phyloP scores from a whole-genome alignment of 2,888 invertebrate species.

The Lochmaea crataegi region DNA sequence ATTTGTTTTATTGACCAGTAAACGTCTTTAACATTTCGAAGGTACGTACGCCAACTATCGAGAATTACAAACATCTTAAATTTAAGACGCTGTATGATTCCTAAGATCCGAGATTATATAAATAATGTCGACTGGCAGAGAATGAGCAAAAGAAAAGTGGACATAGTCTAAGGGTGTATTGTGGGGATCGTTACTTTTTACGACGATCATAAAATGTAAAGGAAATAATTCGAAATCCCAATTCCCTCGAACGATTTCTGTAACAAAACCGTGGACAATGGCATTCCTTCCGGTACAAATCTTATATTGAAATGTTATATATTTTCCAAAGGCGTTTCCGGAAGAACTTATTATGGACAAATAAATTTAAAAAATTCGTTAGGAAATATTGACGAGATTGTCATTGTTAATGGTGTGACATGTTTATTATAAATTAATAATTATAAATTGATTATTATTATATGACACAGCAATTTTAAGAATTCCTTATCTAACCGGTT shows the following conservation, averaged over 20 bases:
- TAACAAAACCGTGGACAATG: slow-evolving; percentile 51
- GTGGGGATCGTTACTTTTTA: slow-evolving; percentile 55
- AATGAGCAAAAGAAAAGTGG: slow-evolving; percentile 42
- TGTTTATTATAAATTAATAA: too few relatives aligned
- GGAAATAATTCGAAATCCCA: slow-evolving; percentile 53
- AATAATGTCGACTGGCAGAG: slow-evolving; percentile 20
- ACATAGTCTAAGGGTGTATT: slow-evolving; percentile 49
- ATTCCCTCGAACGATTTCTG: slow-evolving; percentile 45
- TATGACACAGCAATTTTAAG: neutral
- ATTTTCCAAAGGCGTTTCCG: slow-evolving; percentile 14
- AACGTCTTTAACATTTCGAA: neutral
- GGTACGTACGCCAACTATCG: slow-evolving; percentile 5
- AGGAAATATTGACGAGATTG: too few relatives aligned
- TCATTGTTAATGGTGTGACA: too few relatives aligned
- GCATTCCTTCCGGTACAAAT: slow-evolving; percentile 47
- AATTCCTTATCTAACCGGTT: neutral
- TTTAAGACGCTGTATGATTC: slow-evolving; percentile 14
- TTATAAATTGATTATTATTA: too few relatives aligned
- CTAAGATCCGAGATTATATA: slow-evolving; percentile 15
- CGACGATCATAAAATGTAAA: slow-evolving; percentile 56
- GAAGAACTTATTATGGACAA: slow-evolving; percentile 12
- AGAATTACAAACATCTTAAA: slow-evolving; percentile 18
- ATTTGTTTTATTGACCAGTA: neutral
- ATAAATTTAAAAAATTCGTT: neutral
- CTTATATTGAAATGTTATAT: slow-evolving; percentile 54